These are phyloP conservation scores for Procavia capensis DNA, from an alignment of 2,113 vertebrate genomes.

Conservation along the genomic window DNA sequence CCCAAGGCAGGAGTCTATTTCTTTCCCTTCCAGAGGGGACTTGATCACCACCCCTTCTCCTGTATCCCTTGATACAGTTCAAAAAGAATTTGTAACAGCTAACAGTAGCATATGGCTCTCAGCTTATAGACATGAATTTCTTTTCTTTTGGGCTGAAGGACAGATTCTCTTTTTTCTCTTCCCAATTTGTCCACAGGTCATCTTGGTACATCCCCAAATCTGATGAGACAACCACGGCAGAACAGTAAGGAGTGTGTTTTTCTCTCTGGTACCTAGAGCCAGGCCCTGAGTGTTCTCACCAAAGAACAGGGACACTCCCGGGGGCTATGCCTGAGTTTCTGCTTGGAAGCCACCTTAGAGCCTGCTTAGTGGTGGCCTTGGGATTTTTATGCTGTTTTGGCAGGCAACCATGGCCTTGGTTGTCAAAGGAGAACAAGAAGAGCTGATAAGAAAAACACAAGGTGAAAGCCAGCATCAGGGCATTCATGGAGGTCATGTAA, in stretches of 20 bases:
- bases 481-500: neutral
- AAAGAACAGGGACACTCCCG: neutral
- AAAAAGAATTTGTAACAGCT: neutral
- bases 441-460: neutral
- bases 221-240: slow-evolving; percentile 59
- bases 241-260: neutral
- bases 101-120: neutral
- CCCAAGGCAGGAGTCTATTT: neutral
- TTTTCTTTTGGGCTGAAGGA: slow-evolving; percentile 21
- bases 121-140: neutral
- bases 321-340: neutral
- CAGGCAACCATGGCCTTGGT: neutral
- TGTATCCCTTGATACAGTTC: fast-evolving
- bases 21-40: neutral
- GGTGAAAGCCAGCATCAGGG: neutral
- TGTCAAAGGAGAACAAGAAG: neutral
- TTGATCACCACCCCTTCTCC: neutral
- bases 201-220: neutral
- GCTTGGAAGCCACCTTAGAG: neutral
- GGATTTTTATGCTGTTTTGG: neutral
- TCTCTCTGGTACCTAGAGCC: neutral
- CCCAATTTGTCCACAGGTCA: neutral
- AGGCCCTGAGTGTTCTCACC: too few relatives aligned
- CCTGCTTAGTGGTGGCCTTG: neutral
- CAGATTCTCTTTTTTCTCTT: neutral